These are phyloP conservation scores for Synanthedon andrenaeformis DNA, from an alignment of 2,888 invertebrate genomes.

Conservation along the genomic window DNA sequence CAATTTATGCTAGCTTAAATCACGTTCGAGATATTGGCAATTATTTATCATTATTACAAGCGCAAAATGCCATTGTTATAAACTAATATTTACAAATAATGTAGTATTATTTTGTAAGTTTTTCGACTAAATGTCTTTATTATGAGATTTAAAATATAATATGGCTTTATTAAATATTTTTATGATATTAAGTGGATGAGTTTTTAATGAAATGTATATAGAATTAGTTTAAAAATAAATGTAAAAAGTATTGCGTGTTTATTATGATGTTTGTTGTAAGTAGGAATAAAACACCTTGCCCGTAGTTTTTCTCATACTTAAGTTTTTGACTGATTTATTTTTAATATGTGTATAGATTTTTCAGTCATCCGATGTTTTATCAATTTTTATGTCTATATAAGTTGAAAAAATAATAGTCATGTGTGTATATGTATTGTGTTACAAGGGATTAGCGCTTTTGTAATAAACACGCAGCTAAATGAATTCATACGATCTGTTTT, in stretches of 20 bases:
- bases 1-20: conserved; percentile 1
- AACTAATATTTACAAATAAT: conserved; percentile 13
- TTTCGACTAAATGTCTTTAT: not conserved
- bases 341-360: conserved; percentile 20
- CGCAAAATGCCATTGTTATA: conserved; percentile 33
- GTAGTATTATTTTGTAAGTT: conserved; percentile 32
- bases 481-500: too few species aligned
- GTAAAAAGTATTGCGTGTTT: not conserved
- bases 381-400: conserved; percentile 20
- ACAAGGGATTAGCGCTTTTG: not conserved
- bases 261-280: not conserved
- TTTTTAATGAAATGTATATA: conserved; percentile 44
- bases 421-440: not conserved
- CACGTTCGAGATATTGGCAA: not conserved
- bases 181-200: not conserved
- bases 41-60: conserved; percentile 11
- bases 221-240: not conserved
- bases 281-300: conserved; percentile 52
- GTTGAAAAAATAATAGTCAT: conserved; percentile 45
- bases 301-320: conserved; percentile 29
- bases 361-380: conserved; percentile 10
- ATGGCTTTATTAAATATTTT: not conserved
- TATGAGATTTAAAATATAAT: not conserved
- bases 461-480: not conserved
- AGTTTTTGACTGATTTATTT: conserved; percentile 60